A percentile compares a stretch with the other conserved stretches of the same genome.
Conservation (phyloP, 2,888 invertebrate genomes). For the Pyrgus malvae region DNA sequence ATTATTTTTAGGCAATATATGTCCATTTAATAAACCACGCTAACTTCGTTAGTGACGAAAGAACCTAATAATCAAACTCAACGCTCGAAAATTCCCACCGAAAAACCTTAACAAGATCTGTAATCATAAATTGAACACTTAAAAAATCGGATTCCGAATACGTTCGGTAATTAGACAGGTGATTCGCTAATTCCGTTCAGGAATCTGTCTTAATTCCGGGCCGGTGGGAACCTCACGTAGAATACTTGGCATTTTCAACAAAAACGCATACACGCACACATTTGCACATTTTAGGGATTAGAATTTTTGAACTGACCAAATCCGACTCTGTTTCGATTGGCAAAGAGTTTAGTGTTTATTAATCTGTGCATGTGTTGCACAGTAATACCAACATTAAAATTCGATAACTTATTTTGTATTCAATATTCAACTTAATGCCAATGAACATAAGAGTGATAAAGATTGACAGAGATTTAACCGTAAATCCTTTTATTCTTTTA, state of each 20-base stretch:
- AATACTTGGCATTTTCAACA: conserved; percentile 58
- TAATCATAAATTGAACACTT: conserved; percentile 23
- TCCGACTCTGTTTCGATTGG: background rate
- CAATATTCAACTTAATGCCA: too few species aligned
- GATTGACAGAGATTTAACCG: too few species aligned
- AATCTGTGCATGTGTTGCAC: too few species aligned
- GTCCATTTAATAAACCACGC: too few species aligned
- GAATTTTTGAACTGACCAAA: background rate
- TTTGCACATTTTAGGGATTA: background rate
- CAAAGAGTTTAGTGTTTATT: background rate
- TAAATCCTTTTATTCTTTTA: too few species aligned
- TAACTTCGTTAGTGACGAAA: too few species aligned
- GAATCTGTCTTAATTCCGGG: conserved; percentile 68
- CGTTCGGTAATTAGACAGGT: conserved; percentile 74
- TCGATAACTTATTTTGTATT: too few species aligned
- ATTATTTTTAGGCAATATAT: too few species aligned
- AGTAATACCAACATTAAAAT: too few species aligned
- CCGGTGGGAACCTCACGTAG: conserved; percentile 80
- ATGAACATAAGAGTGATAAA: too few species aligned
- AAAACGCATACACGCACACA: conserved; percentile 4
- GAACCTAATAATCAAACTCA: too few species aligned
- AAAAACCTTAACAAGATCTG: conserved; percentile 18
- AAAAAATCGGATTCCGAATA: conserved; percentile 48
- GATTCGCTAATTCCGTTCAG: conserved; percentile 76
- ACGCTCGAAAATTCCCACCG: conserved; percentile 25